phyloP scores from a whole-genome alignment of 2,797 vertebrate genomes.

The Dallia pectoralis region DNA sequence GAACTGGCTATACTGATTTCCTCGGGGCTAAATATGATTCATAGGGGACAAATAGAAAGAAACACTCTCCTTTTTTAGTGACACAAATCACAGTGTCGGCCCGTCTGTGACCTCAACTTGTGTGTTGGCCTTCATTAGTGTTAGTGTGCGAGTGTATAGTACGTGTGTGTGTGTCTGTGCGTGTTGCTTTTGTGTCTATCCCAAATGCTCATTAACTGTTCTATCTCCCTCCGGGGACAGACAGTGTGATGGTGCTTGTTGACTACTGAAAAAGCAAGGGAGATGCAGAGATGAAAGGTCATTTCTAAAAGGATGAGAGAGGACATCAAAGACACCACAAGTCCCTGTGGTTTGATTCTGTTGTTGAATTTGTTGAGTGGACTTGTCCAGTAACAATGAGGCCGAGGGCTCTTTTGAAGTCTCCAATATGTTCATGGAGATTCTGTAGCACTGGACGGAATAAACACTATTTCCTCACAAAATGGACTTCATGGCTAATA shows the following conservation, averaged over 20 bases:
- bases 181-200: background rate
- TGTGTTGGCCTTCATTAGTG: background rate
- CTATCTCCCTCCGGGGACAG: slow-evolving; percentile 11
- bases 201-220: slow-evolving; percentile 27
- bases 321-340: slow-evolving; percentile 35
- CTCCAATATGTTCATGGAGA: slow-evolving; percentile 11
- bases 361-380: slow-evolving; percentile 30
- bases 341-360: slow-evolving; percentile 17
- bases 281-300: slow-evolving; percentile 32
- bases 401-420: slow-evolving; percentile 30
- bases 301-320: slow-evolving; percentile 26
- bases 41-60: slow-evolving; percentile 19
- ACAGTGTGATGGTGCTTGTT: slow-evolving; percentile 23
- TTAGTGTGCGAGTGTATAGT: background rate
- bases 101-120: background rate
- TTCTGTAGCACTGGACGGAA: background rate
- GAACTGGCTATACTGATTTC: slow-evolving; percentile 17
- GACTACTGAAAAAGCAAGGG: slow-evolving; percentile 22
- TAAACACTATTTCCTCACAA: background rate
- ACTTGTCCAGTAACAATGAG: slow-evolving; percentile 36
- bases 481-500: background rate
- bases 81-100: slow-evolving; percentile 9
- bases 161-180: background rate
- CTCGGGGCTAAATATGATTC: slow-evolving; percentile 14
- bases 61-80: slow-evolving; percentile 1